These are phyloP conservation scores for Calephelis perditalis DNA, from an alignment of 2,888 invertebrate genomes.

Conservation along the genomic window DNA sequence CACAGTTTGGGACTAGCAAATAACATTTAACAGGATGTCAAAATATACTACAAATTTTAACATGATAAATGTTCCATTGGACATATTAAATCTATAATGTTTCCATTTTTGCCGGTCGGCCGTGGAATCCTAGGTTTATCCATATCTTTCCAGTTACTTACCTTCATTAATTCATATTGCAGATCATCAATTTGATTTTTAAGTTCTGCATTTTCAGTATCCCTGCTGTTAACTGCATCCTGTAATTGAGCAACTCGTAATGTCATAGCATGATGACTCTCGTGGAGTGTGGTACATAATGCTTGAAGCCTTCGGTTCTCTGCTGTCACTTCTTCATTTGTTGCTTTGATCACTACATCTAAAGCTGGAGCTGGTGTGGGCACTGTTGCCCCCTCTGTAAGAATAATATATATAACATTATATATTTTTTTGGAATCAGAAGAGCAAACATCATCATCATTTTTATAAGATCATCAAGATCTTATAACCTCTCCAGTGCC, in stretches of 20 bases:
- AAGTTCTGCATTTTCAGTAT: constrained; percentile 96
- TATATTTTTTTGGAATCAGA: too few species aligned
- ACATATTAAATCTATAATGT: too few species aligned
- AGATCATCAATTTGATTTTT: constrained; percentile 97
- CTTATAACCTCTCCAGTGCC: too few species aligned
- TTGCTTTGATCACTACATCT: constrained; percentile 90
- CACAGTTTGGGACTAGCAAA: too few species aligned
- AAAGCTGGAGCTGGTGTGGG: constrained; percentile 80
- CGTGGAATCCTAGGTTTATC: too few species aligned
- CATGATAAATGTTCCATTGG: too few species aligned
- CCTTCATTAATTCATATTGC: constrained; percentile 94
- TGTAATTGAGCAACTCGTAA: constrained; percentile 92
- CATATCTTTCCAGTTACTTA: constrained; percentile 25
- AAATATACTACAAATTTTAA: too few species aligned
- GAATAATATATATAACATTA: too few species aligned
- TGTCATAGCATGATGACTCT: constrained; percentile 94
- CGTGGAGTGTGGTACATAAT: constrained; percentile 93
- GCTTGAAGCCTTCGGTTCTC: constrained; percentile 96
- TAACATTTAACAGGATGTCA: too few species aligned
- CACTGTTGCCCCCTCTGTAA: constrained; percentile 63
- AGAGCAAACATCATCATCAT: too few species aligned
- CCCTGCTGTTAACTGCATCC: constrained; percentile 92
- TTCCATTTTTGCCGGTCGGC: too few species aligned
- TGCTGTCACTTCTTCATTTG: constrained; percentile 91
- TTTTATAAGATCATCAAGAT: too few species aligned